phyloP scores from a whole-genome alignment of 2,113 vertebrate genomes.

The Clinocottus analis region DNA sequence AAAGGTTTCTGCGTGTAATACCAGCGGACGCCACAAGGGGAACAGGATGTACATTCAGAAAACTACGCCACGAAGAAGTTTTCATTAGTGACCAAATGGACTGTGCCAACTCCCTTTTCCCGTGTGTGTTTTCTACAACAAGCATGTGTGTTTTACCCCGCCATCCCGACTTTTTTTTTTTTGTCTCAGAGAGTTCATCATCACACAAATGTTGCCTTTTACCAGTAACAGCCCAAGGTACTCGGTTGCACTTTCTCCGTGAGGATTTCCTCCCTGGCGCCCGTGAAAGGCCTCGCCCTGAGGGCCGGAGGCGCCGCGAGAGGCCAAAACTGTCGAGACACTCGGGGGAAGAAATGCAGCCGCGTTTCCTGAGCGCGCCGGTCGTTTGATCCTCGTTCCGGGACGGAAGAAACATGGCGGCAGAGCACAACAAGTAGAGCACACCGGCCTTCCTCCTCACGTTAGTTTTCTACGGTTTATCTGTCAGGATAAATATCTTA shows the following conservation, averaged over 20 bases:
- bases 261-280: conserved; percentile 41
- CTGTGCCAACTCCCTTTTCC: conserved; percentile 82
- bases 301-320: conserved; percentile 53
- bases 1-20: conserved; percentile 9
- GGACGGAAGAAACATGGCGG: background rate
- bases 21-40: conserved; percentile 37
- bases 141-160: conserved; percentile 65
- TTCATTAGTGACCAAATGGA: conserved; percentile 85
- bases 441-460: conserved; percentile 26
- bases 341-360: conserved; percentile 42
- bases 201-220: conserved; percentile 78
- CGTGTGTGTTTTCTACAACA: conserved; percentile 75
- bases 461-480: background rate
- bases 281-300: conserved; percentile 61
- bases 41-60: conserved; percentile 53
- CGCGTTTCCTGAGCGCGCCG: conserved; percentile 51
- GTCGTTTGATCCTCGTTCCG: conserved; percentile 14
- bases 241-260: conserved; percentile 77
- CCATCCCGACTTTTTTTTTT: background rate
- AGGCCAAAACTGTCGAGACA: conserved; percentile 23
- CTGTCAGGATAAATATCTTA: background rate
- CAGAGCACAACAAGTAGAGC: conserved; percentile 57
- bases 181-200: conserved; percentile 22
- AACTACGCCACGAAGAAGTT: conserved; percentile 77
- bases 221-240: conserved; percentile 64